Conservation (phyloP, 2,113 vertebrate species). For the Octodon degus region DNA sequence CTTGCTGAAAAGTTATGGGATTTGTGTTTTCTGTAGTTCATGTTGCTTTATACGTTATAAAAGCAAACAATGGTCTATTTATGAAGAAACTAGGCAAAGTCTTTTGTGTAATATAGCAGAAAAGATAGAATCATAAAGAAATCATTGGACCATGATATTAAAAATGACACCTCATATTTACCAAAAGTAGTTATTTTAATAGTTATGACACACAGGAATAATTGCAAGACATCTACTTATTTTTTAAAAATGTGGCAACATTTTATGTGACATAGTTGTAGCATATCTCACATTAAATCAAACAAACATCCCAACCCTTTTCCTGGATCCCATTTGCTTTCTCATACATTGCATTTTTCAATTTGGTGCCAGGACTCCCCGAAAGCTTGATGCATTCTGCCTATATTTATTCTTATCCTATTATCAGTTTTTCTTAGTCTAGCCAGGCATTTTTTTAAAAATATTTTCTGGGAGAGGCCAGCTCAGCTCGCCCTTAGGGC, state of each 20-base stretch:
- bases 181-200: not conserved
- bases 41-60: not conserved
- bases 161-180: not conserved
- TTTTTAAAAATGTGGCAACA: not conserved
- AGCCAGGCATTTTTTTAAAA: not conserved
- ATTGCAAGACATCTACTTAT: not conserved
- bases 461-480: too few relatives aligned
- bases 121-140: not conserved
- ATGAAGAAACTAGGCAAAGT: not conserved
- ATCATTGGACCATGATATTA: not conserved
- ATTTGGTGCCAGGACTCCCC: not conserved
- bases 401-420: accelerated
- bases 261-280: not conserved
- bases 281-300: not conserved
- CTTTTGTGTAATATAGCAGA: not conserved
- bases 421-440: too few relatives aligned
- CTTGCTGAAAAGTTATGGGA: not conserved
- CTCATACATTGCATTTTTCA: not conserved
- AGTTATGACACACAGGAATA: not conserved
- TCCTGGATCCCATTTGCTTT: not conserved
- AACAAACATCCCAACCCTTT: too few relatives aligned
- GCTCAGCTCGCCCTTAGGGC: too few relatives aligned
- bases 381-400: accelerated
- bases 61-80: not conserved
- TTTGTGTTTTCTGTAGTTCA: not conserved